phyloP scores from a whole-genome alignment of 2,797 vertebrate species.

The Pangasius sanitwongsei region DNA sequence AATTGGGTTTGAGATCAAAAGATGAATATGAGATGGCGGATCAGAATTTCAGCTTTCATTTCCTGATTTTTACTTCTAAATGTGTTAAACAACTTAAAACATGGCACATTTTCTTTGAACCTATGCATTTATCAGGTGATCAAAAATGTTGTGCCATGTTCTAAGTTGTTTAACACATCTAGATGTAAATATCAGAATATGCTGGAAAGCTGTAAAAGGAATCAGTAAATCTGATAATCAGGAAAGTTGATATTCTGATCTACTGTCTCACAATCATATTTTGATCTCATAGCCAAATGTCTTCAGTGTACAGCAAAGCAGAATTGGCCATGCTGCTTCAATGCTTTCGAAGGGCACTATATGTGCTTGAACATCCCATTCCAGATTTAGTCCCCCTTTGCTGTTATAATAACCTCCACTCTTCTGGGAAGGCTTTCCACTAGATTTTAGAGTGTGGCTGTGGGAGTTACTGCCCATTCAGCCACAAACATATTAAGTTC shows the following conservation, averaged over 20 bases:
- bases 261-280: not conserved
- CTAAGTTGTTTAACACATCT: not conserved
- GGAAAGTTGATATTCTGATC: not conserved
- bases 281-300: not conserved
- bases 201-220: too few species aligned
- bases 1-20: not conserved
- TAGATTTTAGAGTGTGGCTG: not conserved
- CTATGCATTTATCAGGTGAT: not conserved
- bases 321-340: not conserved
- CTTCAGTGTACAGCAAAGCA: not conserved
- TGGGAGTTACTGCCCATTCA: not conserved
- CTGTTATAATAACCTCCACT: not conserved
- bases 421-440: not conserved
- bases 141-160: not conserved
- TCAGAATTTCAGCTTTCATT: not conserved
- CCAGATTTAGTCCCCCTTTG: not conserved
- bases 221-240: too few species aligned
- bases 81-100: not conserved
- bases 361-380: not conserved
- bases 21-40: not conserved
- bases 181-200: not conserved
- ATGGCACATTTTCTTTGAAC: not conserved
- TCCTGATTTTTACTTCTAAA: not conserved
- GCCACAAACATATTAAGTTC: not conserved
- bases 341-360: not conserved